Conservation (phyloP, 2,888 invertebrate species). For the Agrotis clavis region DNA sequence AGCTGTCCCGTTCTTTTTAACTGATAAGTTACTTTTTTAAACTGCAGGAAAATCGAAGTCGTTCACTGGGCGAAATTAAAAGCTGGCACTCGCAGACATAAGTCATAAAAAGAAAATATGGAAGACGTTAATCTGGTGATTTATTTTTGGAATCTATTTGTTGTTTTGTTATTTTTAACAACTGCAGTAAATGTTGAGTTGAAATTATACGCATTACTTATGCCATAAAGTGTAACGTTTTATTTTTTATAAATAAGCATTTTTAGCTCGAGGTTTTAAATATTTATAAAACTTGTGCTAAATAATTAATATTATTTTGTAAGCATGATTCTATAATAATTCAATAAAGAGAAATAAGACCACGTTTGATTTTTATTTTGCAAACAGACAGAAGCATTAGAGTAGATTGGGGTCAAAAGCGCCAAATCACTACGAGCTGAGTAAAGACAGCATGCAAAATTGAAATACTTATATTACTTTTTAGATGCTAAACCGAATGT, state of each 20-base stretch:
- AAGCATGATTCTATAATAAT: conserved; percentile 52
- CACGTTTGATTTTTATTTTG: conserved; percentile 78
- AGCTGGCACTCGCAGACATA: conserved; percentile 88
- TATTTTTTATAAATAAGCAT: neutral
- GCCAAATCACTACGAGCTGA: conserved; percentile 76
- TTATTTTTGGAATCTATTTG: conserved; percentile 71
- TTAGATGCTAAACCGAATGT: too few relatives aligned
- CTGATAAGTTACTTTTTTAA: conserved; percentile 91
- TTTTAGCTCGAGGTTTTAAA: neutral
- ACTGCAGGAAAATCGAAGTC: conserved; percentile 90
- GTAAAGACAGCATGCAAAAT: conserved; percentile 72
- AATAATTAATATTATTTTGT: conserved; percentile 40
- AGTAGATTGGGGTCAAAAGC: conserved; percentile 78
- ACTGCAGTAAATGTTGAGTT: conserved; percentile 26
- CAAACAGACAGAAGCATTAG: conserved; percentile 77
- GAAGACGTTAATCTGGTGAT: conserved; percentile 80
- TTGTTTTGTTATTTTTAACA: conserved; percentile 61
- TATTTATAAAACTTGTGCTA: conserved; percentile 8
- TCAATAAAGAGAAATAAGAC: conserved; percentile 66
- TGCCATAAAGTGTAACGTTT: neutral
- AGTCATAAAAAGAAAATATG: conserved; percentile 89
- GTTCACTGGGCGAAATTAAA: conserved; percentile 88
- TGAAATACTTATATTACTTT: conserved; percentile 3
- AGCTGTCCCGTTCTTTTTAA: conserved; percentile 82
- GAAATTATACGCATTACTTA: conserved; percentile 2